phyloP scores from a whole-genome alignment of 2,113 vertebrate genomes.

The Orycteropus afer region DNA sequence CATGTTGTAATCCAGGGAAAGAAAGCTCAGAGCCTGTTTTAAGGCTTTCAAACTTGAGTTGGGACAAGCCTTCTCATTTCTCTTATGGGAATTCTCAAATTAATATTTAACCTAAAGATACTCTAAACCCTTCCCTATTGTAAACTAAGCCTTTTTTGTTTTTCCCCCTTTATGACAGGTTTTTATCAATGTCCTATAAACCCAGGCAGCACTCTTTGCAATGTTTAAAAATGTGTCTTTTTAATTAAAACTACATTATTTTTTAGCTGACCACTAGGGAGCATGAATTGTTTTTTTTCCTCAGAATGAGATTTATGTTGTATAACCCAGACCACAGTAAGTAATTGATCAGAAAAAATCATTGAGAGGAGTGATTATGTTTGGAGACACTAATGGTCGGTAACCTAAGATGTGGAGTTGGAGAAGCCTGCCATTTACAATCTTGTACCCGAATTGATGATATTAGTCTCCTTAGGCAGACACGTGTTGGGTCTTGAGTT shows the following conservation, averaged over 20 bases:
- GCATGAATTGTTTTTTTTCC: too few species aligned
- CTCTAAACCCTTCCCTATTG: background rate
- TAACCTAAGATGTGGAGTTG: background rate
- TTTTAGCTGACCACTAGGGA: background rate
- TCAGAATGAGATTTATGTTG: background rate
- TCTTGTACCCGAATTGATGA: rapidly evolving
- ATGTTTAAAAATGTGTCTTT: slow-evolving; percentile 21
- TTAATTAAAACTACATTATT: background rate
- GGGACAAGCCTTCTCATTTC: background rate
- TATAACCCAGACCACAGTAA: background rate
- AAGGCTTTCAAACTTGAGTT: background rate
- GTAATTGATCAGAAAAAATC: slow-evolving; percentile 51
- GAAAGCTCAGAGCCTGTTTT: background rate
- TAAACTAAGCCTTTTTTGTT: background rate
- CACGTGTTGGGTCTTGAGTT: background rate
- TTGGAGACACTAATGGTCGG: background rate
- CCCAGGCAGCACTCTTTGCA: background rate
- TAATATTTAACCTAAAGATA: slow-evolving; percentile 50
- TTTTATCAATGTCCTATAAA: background rate
- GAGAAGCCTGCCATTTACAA: rapidly evolving
- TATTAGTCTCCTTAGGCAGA: background rate
- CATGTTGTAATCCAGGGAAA: background rate
- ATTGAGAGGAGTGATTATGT: background rate
- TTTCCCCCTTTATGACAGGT: background rate
- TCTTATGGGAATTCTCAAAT: slow-evolving; percentile 19